These are phyloP conservation scores for Apis florea DNA, from an alignment of 1,140 invertebrate species.

Conservation along the genomic window DNA sequence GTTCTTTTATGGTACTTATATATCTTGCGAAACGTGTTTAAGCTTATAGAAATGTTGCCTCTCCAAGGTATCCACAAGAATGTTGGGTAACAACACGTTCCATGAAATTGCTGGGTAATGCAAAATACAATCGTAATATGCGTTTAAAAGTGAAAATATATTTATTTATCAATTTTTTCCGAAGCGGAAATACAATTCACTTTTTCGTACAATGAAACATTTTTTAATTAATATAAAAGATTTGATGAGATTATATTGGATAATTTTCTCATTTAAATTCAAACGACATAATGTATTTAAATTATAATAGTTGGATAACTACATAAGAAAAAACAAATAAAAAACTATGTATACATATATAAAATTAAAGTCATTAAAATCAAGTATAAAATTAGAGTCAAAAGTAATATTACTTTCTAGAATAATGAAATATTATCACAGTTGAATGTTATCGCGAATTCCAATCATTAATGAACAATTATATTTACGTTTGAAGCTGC, in stretches of 20 bases:
- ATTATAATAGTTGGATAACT: too few relatives aligned
- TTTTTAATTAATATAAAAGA: too few relatives aligned
- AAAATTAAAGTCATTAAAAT: too few relatives aligned
- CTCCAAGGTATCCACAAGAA: neutral
- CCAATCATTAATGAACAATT: neutral
- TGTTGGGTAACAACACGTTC: constrained; percentile 7
- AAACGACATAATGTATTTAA: too few relatives aligned
- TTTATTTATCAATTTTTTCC: constrained; percentile 1
- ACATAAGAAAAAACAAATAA: too few relatives aligned
- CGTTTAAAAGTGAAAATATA: neutral
- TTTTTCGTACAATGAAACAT: neutral
- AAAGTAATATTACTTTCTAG: neutral
- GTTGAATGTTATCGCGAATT: neutral
- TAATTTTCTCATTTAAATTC: too few relatives aligned
- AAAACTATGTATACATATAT: too few relatives aligned
- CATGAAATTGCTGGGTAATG: neutral
- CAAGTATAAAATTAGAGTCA: neutral
- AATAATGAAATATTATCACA: neutral
- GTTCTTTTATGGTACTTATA: neutral
- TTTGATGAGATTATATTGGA: too few relatives aligned
- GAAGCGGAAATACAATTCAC: neutral
- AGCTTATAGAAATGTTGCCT: neutral
- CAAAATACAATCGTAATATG: neutral
- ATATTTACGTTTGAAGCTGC: neutral
- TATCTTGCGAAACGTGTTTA: constrained; percentile 15